Base-by-base conservation (phyloP, 35 echinoderm and acorn worm genomes). In the Nesometra sesokonis region DNA sequence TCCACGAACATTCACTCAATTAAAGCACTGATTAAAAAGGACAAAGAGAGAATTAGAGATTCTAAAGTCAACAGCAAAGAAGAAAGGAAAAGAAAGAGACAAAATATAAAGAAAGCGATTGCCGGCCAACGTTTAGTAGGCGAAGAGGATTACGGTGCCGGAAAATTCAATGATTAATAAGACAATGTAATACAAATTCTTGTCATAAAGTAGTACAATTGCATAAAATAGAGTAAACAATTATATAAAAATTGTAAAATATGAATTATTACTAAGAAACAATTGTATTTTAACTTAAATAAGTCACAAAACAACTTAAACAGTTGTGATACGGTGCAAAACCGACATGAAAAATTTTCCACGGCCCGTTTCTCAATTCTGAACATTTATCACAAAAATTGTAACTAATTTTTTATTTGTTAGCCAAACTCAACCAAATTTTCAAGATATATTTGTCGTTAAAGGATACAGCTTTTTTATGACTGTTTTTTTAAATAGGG, bases 181-280 rank as follows among this genome's bases (percentile, higher is more conserved):
- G 52, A 67, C 52, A 17, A 1, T 67, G 52, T 67, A 67, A n/a
- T n/a, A n/a, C n/a, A n/a, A n/a, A n/a, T n/a, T 67, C n/a, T n/a
- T n/a, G n/a, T n/a, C n/a, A n/a, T 67, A 67, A 67, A 67, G 52
- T 67, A 67, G 52, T 67, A 67, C 52, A 67, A 67, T 67, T 67
- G 52, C 52, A 67, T 67, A 67, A 67, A 67, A 67, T 27, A 67
- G 52, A 19, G 52, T 43, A 83, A 29, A 33, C 81, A 13, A 31
- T 32, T 43, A 43, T 7, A 4, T 43, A 15, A 43, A 43, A 43
- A 43, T 43, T 4, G 5, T 67, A 67, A 67, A 67, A 67, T 67
- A 67, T 67, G 52, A 67, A 27, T 67, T 17, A 67, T 17, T 67
- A 67, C 52, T 67, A 19, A 27, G 52, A 67, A 67, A 67, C 23